Conservation (phyloP, 2,888 invertebrate species). For the Synanthedon formicaeformis region DNA sequence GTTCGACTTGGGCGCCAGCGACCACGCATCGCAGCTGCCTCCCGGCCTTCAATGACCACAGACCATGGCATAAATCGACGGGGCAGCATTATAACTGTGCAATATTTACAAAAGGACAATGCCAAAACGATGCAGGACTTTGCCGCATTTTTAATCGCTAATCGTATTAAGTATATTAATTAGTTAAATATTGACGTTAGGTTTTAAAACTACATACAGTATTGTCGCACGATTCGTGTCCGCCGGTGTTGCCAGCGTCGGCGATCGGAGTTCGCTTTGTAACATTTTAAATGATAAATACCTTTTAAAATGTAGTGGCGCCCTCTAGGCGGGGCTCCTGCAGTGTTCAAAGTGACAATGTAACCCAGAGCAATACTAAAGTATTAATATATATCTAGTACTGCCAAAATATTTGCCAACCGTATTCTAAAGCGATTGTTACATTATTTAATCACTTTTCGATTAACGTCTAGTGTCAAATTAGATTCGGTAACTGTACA, state of each 20-base stretch:
- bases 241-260: conserved; percentile 26
- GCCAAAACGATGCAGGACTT: conserved; percentile 53
- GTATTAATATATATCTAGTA: conserved; percentile 66
- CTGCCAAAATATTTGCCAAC: conserved; percentile 68
- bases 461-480: conserved; percentile 67
- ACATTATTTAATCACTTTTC: conserved; percentile 62
- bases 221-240: conserved; percentile 57
- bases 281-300: conserved; percentile 21
- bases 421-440: conserved; percentile 51
- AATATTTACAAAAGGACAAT: conserved; percentile 54
- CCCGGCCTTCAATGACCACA: conserved; percentile 69
- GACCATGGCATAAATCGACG: conserved; percentile 51
- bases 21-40: conserved; percentile 57
- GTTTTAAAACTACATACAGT: conserved; percentile 61
- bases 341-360: conserved; percentile 68
- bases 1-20: conserved; percentile 58
- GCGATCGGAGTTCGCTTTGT: conserved; percentile 46
- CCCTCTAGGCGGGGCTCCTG: conserved; percentile 40
- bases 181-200: conserved; percentile 69
- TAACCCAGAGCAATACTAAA: conserved; percentile 71
- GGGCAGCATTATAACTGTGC: conserved; percentile 41
- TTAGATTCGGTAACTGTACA: conserved; percentile 70
- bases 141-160: conserved; percentile 49
- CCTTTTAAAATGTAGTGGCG: conserved; percentile 22
- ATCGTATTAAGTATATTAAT: conserved; percentile 52